phyloP scores from a whole-genome alignment of 2,113 vertebrate genomes.

The Hucho hucho region DNA sequence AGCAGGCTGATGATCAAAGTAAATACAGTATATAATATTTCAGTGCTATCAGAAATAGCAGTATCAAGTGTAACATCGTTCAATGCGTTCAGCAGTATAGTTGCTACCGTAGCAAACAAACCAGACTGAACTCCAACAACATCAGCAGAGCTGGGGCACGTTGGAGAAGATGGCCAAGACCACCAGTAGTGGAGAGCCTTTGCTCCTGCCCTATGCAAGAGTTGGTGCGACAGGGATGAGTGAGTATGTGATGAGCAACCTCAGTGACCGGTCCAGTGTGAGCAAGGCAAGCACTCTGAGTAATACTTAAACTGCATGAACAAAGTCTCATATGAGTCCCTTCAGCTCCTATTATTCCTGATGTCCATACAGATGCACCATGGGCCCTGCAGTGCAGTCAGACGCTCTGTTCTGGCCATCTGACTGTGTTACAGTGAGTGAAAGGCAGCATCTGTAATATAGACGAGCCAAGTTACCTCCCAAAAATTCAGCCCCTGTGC shows the following conservation, averaged over 20 bases:
- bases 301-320: not conserved
- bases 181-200: too few relatives aligned
- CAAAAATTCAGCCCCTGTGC: not conserved
- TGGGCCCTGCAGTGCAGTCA: slow-evolving; percentile 3
- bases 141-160: too few relatives aligned
- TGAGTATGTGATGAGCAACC: too few relatives aligned
- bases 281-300: not conserved
- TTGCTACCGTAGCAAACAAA: not conserved
- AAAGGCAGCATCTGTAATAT: slow-evolving; percentile 30
- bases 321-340: slow-evolving; percentile 23
- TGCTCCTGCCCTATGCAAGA: too few relatives aligned
- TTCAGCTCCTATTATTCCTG: slow-evolving; percentile 29
- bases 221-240: too few relatives aligned
- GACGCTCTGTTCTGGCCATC: not conserved
- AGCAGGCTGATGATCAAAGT: not conserved
- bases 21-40: not conserved
- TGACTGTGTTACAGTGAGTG: slow-evolving; percentile 37
- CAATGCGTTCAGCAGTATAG: not conserved
- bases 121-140: too few relatives aligned
- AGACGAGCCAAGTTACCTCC: not conserved
- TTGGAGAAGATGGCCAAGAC: too few relatives aligned
- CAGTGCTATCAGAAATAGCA: too few relatives aligned
- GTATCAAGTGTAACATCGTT: not conserved
- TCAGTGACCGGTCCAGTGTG: not conserved
- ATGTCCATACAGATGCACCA: slow-evolving; percentile 10